Conservation (phyloP, 2,113 vertebrate genomes). For the Lepisosteus osseus region DNA sequence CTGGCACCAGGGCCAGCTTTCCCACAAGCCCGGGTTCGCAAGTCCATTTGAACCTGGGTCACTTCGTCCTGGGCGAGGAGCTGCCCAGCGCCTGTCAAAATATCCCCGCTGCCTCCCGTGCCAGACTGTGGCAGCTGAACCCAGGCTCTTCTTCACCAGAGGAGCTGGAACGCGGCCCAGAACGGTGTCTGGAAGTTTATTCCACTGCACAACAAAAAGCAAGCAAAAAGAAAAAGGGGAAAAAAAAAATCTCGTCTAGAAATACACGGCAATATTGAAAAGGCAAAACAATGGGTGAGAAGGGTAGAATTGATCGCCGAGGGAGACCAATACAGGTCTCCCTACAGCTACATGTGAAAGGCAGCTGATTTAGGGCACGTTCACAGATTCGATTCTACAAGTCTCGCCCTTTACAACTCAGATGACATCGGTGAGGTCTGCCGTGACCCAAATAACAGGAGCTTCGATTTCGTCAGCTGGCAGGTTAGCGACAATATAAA, state of each 20-base stretch:
- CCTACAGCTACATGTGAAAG: no score
- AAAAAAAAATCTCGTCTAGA: background rate
- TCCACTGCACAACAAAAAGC: constrained; percentile 64
- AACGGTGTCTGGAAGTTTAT: constrained; percentile 69
- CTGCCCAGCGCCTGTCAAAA: constrained; percentile 62
- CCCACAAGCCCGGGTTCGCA: background rate
- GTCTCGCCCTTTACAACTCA: no score
- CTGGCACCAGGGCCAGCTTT: constrained; percentile 11
- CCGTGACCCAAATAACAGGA: no score
- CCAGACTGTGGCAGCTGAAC: constrained; percentile 61
- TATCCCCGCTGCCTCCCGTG: constrained; percentile 57
- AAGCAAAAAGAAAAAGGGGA: background rate
- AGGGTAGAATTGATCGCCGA: no score
- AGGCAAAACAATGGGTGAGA: background rate
- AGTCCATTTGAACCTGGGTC: constrained; percentile 40
- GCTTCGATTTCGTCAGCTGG: no score
- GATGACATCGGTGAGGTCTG: no score
- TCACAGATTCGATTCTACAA: no score
- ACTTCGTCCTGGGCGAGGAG: constrained; percentile 40
- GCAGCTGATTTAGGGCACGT: no score
- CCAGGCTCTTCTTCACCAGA: constrained; percentile 62
- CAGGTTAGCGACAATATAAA: no score
- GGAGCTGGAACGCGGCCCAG: constrained; percentile 71
- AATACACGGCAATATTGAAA: background rate
- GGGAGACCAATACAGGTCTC: no score